Percentiles rank a stretch among this genome's conserved stretches.
Evolutionary conservation across 2,797 vertebrate species (phyloP).

Genomic region (Parauchenoglanis ngamensis): DNA sequence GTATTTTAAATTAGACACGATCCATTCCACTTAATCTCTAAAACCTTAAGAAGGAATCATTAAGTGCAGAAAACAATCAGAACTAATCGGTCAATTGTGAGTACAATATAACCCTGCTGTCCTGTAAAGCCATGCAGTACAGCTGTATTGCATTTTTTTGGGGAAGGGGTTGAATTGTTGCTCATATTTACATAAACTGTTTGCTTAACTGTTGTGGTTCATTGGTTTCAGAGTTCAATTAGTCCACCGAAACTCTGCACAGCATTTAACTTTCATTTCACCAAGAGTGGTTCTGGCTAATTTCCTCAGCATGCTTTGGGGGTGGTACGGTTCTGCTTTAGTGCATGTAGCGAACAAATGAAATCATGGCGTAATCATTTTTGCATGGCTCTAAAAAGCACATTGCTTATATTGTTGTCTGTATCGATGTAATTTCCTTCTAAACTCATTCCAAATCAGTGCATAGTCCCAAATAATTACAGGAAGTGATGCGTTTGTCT

Average conservation of each 20-base stretch:
- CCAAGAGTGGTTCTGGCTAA: constrained; percentile 30
- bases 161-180: neutral
- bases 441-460: constrained; percentile 31
- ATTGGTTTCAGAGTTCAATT: constrained; percentile 32
- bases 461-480: constrained; percentile 33
- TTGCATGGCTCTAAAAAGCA: constrained; percentile 24
- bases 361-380: constrained; percentile 45
- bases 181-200: constrained; percentile 22
- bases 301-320: constrained; percentile 37
- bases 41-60: neutral
- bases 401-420: constrained; percentile 23
- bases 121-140: neutral
- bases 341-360: constrained; percentile 33
- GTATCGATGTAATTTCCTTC: constrained; percentile 29
- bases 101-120: neutral
- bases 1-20: neutral
- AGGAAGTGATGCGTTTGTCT: constrained; percentile 43
- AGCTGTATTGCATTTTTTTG: neutral
- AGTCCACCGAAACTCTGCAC: constrained; percentile 21
- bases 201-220: constrained; percentile 22
- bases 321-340: constrained; percentile 39
- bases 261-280: constrained; percentile 42
- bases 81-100: neutral
- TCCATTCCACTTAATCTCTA: neutral
- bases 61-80: neutral